Percentiles rank a stretch among this genome's conserved stretches.
Conservation (phyloP, 2,797 vertebrate species). For the Danio aesculapii region DNA sequence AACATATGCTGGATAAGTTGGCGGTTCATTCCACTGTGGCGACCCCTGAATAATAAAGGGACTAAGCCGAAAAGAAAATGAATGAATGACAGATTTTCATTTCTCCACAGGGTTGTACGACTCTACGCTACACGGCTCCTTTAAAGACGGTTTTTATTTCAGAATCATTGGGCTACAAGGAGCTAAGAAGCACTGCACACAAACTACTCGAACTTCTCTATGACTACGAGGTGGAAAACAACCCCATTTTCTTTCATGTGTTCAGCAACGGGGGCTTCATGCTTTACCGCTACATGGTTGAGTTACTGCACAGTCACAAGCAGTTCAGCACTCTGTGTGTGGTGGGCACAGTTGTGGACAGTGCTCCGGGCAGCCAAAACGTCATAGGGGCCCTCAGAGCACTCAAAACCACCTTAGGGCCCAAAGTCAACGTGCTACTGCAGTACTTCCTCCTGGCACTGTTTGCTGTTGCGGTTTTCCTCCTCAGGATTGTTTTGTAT, state of each 20-base stretch:
- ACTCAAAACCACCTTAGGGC: conserved; percentile 79
- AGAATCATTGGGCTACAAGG: conserved; percentile 90
- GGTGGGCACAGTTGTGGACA: conserved; percentile 90
- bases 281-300: conserved; percentile 92
- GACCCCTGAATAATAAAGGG: too few species aligned
- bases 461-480: conserved; percentile 80
- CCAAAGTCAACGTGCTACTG: conserved; percentile 75
- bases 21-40: too few species aligned
- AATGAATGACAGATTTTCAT: too few species aligned
- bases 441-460: conserved; percentile 80
- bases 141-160: conserved; percentile 91
- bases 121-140: conserved; percentile 91
- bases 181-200: conserved; percentile 84
- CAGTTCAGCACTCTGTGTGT: conserved; percentile 83
- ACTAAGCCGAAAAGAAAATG: too few species aligned
- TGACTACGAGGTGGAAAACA: conserved; percentile 89
- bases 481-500: conserved; percentile 86
- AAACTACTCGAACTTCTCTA: conserved; percentile 91
- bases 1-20: too few species aligned
- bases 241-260: conserved; percentile 91
- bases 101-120: conserved; percentile 86
- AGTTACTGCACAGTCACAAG: conserved; percentile 81
- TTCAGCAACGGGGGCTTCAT: conserved; percentile 97
- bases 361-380: conserved; percentile 88
- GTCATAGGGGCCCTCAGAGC: conserved; percentile 86